A percentile compares a stretch with the other conserved stretches of the same genome.
phyloP scores from a whole-genome alignment of 2,888 invertebrate species.

The Rambutsinella grinnellia region DNA sequence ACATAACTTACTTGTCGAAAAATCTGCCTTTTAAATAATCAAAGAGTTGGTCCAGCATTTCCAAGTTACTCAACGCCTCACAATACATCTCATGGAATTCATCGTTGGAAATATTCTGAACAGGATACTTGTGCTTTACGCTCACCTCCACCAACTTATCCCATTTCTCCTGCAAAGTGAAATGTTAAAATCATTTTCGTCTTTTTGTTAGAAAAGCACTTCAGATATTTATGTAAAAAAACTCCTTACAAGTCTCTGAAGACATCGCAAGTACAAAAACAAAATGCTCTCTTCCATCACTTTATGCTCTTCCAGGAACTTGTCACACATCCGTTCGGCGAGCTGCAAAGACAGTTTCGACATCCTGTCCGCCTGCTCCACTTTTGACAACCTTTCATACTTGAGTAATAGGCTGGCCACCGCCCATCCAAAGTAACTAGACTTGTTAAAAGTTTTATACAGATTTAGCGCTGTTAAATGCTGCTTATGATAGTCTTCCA shows the following conservation, averaged over 20 bases:
- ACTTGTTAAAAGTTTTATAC: constrained; percentile 92
- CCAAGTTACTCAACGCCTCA: background rate
- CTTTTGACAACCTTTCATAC: constrained; percentile 42
- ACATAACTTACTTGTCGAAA: constrained; percentile 30
- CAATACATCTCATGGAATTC: constrained; percentile 7
- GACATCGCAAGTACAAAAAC: constrained; percentile 88
- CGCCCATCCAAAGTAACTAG: constrained; percentile 98
- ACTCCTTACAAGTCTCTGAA: constrained; percentile 74
- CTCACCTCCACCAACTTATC: constrained; percentile 4
- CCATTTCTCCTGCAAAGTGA: constrained; percentile 5
- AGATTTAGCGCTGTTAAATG: constrained; percentile 90
- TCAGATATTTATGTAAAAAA: too few relatives aligned
- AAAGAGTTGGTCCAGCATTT: constrained; percentile 18
- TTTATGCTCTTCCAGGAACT: constrained; percentile 85
- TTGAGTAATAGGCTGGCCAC: constrained; percentile 89
- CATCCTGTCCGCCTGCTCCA: background rate
- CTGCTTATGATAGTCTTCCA: constrained; percentile 90
- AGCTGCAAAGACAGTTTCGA: constrained; percentile 77
- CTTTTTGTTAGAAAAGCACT: background rate
- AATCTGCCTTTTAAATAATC: constrained; percentile 31
- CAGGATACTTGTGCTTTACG: constrained; percentile 13
- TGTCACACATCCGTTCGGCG: constrained; percentile 94
- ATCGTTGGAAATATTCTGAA: background rate
- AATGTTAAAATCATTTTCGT: background rate
- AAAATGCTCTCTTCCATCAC: constrained; percentile 95